phyloP scores from a whole-genome alignment of 1,140 invertebrate species.

The Ips typographus region DNA sequence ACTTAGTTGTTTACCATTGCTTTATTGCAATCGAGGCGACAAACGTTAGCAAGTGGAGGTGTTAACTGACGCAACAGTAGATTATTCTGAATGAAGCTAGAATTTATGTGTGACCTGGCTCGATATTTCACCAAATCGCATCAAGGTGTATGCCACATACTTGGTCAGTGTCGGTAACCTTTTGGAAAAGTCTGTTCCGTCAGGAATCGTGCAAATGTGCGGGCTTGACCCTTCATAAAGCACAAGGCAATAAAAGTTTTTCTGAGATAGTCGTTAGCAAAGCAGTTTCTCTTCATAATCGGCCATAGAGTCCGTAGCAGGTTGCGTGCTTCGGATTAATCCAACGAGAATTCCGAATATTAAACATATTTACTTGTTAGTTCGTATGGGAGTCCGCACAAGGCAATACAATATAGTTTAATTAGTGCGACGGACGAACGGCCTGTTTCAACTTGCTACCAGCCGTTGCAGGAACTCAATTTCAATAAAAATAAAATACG shows the following conservation, averaged over 20 bases:
- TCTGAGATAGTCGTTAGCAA: conserved; percentile 29
- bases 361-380: conserved; percentile 39
- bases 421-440: conserved; percentile 35
- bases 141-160: neutral
- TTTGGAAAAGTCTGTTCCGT: no score
- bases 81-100: conserved; percentile 16
- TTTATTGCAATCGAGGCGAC: conserved; percentile 21
- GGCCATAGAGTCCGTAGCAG: conserved; percentile 24
- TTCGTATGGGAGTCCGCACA: conserved; percentile 23
- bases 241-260: conserved; percentile 13
- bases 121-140: conserved; percentile 17
- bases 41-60: conserved; percentile 28
- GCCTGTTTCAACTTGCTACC: conserved; percentile 31
- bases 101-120: conserved; percentile 20
- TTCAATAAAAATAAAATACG: conserved; percentile 38
- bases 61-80: conserved; percentile 24
- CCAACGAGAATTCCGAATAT: conserved; percentile 33
- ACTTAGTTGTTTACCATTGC: conserved; percentile 17
- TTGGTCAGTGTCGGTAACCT: no score
- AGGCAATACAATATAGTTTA: conserved; percentile 35
- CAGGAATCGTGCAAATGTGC: no score
- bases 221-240: no score
- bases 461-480: conserved; percentile 33
- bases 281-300: conserved; percentile 25
- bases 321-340: conserved; percentile 31